Conservation (phyloP, 2,113 vertebrate genomes). For the Chroicocephalus ridibundus region DNA sequence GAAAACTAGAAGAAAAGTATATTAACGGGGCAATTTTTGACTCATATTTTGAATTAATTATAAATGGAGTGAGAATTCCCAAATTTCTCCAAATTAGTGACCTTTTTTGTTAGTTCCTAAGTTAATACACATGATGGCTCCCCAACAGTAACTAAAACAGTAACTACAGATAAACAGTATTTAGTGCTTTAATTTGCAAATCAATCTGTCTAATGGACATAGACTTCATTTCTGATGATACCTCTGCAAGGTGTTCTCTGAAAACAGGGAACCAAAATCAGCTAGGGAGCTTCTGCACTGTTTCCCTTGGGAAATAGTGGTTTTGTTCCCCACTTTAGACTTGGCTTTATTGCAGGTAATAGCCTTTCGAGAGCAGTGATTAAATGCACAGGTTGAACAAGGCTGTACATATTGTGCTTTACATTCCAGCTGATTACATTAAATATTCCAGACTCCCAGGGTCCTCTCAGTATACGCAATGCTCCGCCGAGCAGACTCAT, state of each 20-base stretch:
- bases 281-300: neutral
- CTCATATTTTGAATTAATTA: neutral
- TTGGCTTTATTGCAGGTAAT: neutral
- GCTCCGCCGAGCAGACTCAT: neutral
- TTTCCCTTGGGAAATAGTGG: neutral
- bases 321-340: neutral
- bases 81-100: neutral
- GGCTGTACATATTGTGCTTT: conserved; percentile 33
- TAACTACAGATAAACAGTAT: neutral
- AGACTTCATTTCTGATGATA: neutral
- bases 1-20: neutral
- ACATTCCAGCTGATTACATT: conserved; percentile 53
- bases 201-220: neutral
- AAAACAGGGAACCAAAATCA: neutral
- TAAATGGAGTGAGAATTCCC: neutral
- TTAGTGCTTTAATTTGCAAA: neutral
- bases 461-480: neutral
- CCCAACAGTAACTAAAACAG: neutral
- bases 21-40: neutral
- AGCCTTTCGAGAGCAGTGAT: neutral
- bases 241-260: neutral
- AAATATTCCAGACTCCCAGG: conserved; percentile 44
- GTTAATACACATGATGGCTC: neutral
- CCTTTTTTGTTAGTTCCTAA: neutral
- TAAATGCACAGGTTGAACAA: conserved; percentile 22